Evolutionary conservation across 2,888 invertebrate genomes (phyloP).

Genomic region (Luffia ferchaultella): DNA sequence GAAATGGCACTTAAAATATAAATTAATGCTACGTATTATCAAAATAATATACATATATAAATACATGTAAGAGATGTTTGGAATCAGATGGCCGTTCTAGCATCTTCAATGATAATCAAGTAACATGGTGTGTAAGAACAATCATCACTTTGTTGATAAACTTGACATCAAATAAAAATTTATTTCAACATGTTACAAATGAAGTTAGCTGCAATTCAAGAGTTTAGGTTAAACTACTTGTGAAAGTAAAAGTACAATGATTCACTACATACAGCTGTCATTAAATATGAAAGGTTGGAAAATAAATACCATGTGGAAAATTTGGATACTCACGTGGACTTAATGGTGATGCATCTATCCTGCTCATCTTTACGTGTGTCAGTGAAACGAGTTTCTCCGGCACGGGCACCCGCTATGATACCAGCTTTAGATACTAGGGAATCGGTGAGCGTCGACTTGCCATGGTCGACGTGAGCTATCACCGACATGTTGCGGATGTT

Average conservation of each 20-base stretch:
- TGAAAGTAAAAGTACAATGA: not conserved
- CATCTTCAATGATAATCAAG: constrained; percentile 50
- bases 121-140: constrained; percentile 55
- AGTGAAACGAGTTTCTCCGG: constrained; percentile 98
- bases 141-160: constrained; percentile 41
- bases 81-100: constrained; percentile 68
- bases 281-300: constrained; percentile 9
- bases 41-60: not conserved
- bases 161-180: not conserved
- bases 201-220: too few relatives aligned
- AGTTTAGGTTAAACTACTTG: not conserved
- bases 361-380: constrained; percentile 99
- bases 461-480: constrained; percentile 99
- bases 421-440: constrained; percentile 99
- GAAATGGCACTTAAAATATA: constrained; percentile 87
- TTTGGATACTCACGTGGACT: constrained; percentile 88
- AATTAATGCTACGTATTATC: not conserved
- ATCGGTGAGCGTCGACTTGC: constrained; percentile 99
- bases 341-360: constrained; percentile 99
- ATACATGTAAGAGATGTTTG: not conserved
- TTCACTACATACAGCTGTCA: not conserved
- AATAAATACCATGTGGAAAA: constrained; percentile 14
- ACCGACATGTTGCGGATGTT: constrained; percentile 99
- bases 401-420: constrained; percentile 98
- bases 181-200: too few relatives aligned